Evolutionary conservation across 2,113 vertebrate genomes (phyloP).

Genomic region (Atherinomorus stipes): DNA sequence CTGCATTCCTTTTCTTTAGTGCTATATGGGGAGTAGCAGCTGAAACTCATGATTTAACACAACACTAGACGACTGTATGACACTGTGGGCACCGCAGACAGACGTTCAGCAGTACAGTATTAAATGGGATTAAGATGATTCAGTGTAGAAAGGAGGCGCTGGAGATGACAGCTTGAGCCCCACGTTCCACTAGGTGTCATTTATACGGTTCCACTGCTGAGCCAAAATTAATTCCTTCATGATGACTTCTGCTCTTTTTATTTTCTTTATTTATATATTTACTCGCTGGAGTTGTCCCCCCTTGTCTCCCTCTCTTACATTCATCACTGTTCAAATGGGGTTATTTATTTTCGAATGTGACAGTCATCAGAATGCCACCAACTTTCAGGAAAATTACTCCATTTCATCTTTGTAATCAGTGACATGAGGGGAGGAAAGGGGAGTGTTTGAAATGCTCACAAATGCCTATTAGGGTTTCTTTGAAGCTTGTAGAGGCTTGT

Average conservation of each 20-base stretch:
- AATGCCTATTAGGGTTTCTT: conserved; percentile 52
- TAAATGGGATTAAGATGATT: conserved; percentile 74
- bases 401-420: conserved; percentile 72
- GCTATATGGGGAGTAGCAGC: conserved; percentile 26
- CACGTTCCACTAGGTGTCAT: conserved; percentile 72
- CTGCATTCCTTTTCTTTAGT: conserved; percentile 28
- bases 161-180: conserved; percentile 68
- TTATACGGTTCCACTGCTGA: conserved; percentile 53
- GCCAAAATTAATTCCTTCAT: conserved; percentile 63
- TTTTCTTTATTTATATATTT: conserved; percentile 62
- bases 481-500: conserved; percentile 56
- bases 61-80: conserved; percentile 45
- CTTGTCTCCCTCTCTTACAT: conserved; percentile 19
- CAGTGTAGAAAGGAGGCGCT: conserved; percentile 54
- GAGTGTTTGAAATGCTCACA: conserved; percentile 55
- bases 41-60: conserved; percentile 59
- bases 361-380: conserved; percentile 56
- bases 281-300: conserved; percentile 17
- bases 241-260: conserved; percentile 52
- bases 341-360: conserved; percentile 52
- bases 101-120: conserved; percentile 64
- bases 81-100: conserved; percentile 45
- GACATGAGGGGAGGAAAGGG: conserved; percentile 54
- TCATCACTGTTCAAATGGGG: conserved; percentile 39
- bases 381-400: conserved; percentile 64